A percentile compares a stretch with the other conserved stretches of the same genome.
Evolutionary conservation across 2,113 vertebrate species (phyloP).

Genomic region (Oxygymnocypris stewartii): DNA sequence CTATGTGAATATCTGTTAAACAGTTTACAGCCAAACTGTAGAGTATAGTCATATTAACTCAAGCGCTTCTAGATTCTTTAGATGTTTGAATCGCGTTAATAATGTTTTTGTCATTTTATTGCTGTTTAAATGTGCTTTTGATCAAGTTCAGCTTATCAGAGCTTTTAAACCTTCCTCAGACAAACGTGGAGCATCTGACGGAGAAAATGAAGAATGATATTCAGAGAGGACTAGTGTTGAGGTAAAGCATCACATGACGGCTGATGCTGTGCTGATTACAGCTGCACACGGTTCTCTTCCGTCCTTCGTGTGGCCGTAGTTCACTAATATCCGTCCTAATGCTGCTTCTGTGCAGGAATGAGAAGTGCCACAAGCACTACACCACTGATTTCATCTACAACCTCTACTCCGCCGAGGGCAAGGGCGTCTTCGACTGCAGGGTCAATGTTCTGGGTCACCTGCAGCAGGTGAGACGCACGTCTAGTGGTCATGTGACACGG

Average conservation of each 20-base stretch:
- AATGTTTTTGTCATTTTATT: too few relatives aligned
- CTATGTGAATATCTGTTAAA: not conserved
- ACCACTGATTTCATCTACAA: constrained; percentile 92
- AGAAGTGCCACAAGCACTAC: constrained; percentile 89
- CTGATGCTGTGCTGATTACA: too few relatives aligned
- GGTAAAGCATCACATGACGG: constrained; percentile 67
- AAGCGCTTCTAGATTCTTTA: too few relatives aligned
- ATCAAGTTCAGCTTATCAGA: too few relatives aligned
- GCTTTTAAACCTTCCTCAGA: constrained; percentile 68
- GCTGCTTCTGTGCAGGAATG: constrained; percentile 76
- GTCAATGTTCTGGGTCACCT: constrained; percentile 92
- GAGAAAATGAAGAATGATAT: constrained; percentile 98
- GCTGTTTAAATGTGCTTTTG: too few relatives aligned
- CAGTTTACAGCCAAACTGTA: too few relatives aligned
- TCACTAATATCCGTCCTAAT: too few relatives aligned
- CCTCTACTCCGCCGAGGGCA: constrained; percentile 91
- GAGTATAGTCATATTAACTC: too few relatives aligned
- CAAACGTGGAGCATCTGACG: constrained; percentile 91
- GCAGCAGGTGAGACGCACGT: constrained; percentile 74
- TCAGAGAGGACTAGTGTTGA: constrained; percentile 90
- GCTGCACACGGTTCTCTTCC: too few relatives aligned
- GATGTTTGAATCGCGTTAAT: too few relatives aligned
- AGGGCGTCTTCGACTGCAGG: constrained; percentile 90
- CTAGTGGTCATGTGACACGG: too few relatives aligned
- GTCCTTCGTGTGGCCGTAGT: too few relatives aligned